Conservation (phyloP, 2,888 invertebrate genomes). For the Ellobium chinense region DNA sequence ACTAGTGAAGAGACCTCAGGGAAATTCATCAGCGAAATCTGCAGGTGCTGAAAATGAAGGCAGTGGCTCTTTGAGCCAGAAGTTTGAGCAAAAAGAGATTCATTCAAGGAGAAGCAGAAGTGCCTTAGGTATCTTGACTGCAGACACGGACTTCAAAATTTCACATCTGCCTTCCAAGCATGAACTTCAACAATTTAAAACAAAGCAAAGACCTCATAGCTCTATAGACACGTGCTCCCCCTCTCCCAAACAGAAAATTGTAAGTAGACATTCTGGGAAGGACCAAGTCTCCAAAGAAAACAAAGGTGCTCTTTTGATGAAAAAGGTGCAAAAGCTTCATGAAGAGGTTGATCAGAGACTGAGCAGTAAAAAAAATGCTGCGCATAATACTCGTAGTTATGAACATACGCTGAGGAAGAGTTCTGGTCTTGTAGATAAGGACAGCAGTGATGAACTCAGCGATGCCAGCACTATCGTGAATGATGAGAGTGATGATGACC, state of each 20-base stretch:
- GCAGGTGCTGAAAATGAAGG: no score
- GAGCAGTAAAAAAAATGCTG: constrained; percentile 19
- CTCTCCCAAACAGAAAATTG: not conserved
- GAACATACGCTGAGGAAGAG: not conserved
- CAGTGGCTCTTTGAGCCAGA: no score
- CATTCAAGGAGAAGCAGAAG: not conserved
- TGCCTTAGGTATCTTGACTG: not conserved
- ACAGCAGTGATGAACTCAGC: not conserved
- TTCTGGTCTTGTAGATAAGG: not conserved
- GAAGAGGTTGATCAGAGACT: constrained; percentile 27
- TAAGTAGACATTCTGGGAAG: not conserved
- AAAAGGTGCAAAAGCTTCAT: constrained; percentile 36
- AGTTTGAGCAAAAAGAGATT: not conserved
- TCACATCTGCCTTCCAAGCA: not conserved
- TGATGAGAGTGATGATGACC: not conserved
- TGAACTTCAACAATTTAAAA: not conserved
- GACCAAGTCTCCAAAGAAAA: not conserved
- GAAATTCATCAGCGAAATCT: not conserved
- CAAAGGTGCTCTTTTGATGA: not conserved
- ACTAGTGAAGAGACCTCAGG: not conserved
- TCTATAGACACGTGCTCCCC: not conserved
- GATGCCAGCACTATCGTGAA: not conserved
- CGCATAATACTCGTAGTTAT: not conserved
- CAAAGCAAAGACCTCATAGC: not conserved
- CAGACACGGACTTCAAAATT: not conserved